Conservation (phyloP, 2,888 invertebrate species). For the Euzophera pinguis region DNA sequence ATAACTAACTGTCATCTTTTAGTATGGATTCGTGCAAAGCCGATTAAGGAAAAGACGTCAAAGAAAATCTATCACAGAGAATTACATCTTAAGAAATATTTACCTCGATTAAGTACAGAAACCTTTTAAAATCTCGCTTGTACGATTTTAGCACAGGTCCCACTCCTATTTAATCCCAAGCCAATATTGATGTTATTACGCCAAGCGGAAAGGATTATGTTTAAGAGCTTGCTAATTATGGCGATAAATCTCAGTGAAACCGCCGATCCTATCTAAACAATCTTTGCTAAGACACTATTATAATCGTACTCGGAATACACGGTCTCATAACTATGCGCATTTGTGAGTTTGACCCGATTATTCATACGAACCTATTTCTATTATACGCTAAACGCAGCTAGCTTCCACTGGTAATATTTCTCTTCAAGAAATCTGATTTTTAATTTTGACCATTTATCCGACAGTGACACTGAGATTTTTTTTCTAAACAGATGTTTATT, state of each 20-base stretch:
- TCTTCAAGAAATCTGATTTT: background rate
- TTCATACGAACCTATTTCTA: constrained; percentile 3
- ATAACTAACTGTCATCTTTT: no score
- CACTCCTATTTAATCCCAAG: constrained; percentile 19
- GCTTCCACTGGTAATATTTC: no score
- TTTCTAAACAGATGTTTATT: no score
- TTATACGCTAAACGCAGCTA: background rate
- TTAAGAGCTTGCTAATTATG: constrained; percentile 68
- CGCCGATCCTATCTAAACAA: constrained; percentile 66
- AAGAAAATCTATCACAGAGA: no score
- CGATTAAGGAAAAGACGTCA: no score
- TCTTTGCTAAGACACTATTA: constrained; percentile 39
- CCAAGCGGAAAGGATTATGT: constrained; percentile 58
- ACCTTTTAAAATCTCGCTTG: constrained; percentile 10
- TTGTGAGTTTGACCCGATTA: constrained; percentile 9
- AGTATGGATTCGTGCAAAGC: no score
- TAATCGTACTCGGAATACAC: background rate
- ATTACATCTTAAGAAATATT: no score
- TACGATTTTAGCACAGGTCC: background rate
- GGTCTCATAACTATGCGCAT: constrained; percentile 7
- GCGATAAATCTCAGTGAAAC: constrained; percentile 61
- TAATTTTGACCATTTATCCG: background rate
- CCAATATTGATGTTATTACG: constrained; percentile 56
- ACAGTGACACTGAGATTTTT: background rate
- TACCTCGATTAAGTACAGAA: constrained; percentile 5